A percentile compares a stretch with the other conserved stretches of the same genome.
phyloP scores from a whole-genome alignment of 2,888 invertebrate genomes.

The Lypha dubia region DNA sequence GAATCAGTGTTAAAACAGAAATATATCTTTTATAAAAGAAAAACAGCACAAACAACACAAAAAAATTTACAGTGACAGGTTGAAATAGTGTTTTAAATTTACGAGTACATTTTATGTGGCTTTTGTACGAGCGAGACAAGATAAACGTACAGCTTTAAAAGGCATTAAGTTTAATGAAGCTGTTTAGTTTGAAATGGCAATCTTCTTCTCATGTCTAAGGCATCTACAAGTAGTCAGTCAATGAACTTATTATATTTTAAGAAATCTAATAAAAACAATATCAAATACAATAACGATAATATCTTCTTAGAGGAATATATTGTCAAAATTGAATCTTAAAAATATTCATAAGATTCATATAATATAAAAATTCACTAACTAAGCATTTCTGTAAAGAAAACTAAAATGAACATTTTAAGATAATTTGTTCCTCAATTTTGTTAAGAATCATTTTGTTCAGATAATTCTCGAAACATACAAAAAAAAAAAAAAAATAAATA shows the following conservation, averaged over 20 bases:
- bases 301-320: background rate
- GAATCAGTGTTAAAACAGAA: slow-evolving; percentile 36
- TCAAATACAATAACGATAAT: background rate
- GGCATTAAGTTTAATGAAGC: slow-evolving; percentile 18
- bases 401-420: too few relatives aligned
- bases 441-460: too few relatives aligned
- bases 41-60: too few relatives aligned
- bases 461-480: too few relatives aligned
- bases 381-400: too few relatives aligned
- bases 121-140: background rate
- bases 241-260: slow-evolving; percentile 25
- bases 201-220: slow-evolving; percentile 13
- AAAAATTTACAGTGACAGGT: slow-evolving; percentile 51
- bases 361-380: too few relatives aligned
- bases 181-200: slow-evolving; percentile 24
- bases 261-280: background rate
- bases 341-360: background rate
- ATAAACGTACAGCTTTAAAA: slow-evolving; percentile 31
- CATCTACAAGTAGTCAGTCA: slow-evolving; percentile 19
- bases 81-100: slow-evolving; percentile 24
- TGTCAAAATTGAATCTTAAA: slow-evolving; percentile 1
- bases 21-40: slow-evolving; percentile 51
- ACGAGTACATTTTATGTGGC: background rate
- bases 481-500: too few relatives aligned
- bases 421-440: too few relatives aligned